Base-by-base conservation (phyloP, 2,888 invertebrate genomes). In the Platynereis dumerilii region DNA sequence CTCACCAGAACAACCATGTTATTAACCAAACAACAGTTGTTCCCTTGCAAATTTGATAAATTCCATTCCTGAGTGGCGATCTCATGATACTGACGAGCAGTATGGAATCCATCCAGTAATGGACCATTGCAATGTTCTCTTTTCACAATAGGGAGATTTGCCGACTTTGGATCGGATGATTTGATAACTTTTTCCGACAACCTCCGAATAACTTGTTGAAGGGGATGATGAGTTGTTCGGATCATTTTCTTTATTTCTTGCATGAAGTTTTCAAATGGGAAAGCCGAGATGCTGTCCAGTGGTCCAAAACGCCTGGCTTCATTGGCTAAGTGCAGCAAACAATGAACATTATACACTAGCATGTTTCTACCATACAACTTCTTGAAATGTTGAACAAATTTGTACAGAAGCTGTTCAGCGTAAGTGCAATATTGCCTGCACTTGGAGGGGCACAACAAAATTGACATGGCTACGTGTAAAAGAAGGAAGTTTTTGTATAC, bases 401-500 rank as follows among this genome's bases (percentile, higher is more conserved):
- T 39, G 2, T 2, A 17, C 15, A 75, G 52, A 15, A 75, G 54
- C 42, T 58, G 22, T 24, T 53, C 26, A 24, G 71, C 62, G 60
- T 60, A 68, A 24, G 60, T 34, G 22, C 17, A n/a, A 39, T 42
- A 24, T 5, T 55, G 17, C 34, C 44, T 48, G 5, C 1, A 58
- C n/a, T 39, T 26, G 15, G 57, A 20, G 27, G 65, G n/a, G 60
- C 62, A 65, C 1, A 70, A 56, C 20, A 75, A 60, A 44, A 75
- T 67, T 28, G 67, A 67, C 17, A 75, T 70, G 26, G 64, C 65
- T 26, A 74, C 72, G 61, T 60, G 72, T 22, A 77, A 44, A 20
- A 69, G 20, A 57, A 75, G 56, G 56, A 75, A 75, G 69, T 76
- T 64, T 22, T 69, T 56, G 54, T 74, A 75, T 27, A 69, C 17